phyloP scores from a whole-genome alignment of 37 sponge, comb jelly and placozoan species.

The Eunapius fragilis region DNA sequence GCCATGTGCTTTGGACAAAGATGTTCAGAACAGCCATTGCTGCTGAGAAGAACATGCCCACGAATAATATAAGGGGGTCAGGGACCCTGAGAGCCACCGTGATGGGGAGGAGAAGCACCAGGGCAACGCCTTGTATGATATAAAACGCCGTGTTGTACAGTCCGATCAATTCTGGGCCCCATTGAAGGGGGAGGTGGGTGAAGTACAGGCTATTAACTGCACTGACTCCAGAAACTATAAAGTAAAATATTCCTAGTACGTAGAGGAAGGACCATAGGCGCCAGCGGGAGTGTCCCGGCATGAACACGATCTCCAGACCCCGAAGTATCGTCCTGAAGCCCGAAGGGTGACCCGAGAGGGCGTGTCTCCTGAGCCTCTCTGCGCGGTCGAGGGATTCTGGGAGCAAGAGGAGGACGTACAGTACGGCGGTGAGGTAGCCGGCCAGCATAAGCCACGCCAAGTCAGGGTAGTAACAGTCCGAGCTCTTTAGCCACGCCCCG shows the following conservation, averaged over 20 bases:
- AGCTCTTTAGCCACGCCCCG: constrained; percentile 34
- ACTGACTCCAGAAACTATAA: neutral
- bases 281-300: constrained; percentile 8
- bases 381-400: constrained; percentile 44
- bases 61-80: neutral
- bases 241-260: neutral
- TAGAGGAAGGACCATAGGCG: constrained; percentile 10
- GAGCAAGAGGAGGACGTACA: constrained; percentile 37
- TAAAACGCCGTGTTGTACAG: neutral
- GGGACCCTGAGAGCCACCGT: neutral
- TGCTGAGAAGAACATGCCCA: neutral
- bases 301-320: constrained; percentile 33
- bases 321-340: neutral
- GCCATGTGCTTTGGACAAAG: neutral
- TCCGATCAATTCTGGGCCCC: neutral
- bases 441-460: constrained; percentile 18
- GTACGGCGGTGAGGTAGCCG: neutral
- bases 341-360: neutral
- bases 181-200: neutral
- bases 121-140: neutral
- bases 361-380: constrained; percentile 6
- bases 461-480: constrained; percentile 38
- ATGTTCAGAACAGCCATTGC: neutral
- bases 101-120: neutral
- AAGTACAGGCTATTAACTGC: neutral